Evolutionary conservation across 2,888 invertebrate species (phyloP), one percentile per base, ranked within the genome.

Genomic region (Leptopilina myrica): DNA sequence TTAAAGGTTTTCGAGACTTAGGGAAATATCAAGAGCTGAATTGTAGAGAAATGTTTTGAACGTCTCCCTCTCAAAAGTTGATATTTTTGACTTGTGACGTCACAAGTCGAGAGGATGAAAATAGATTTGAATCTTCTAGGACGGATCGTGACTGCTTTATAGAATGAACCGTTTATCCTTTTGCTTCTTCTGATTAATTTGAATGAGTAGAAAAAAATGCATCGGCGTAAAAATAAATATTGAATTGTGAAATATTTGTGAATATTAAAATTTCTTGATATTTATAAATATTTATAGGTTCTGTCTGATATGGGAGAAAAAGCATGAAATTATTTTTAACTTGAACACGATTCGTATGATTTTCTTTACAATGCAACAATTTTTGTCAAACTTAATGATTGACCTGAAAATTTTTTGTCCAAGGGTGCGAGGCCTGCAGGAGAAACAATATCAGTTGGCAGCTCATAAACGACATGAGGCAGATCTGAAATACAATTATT

Each of bases 11-110:
- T 89, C 85, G 85, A 83, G 86, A 89, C 84, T 88, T 86, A 78
- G 88, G 87, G 88, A 90, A 90, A 89, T 87, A 87, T 89, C 84
- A 85, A 87, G 87, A 88, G 87, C 88, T 88, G 89, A 87, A 87
- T 85, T 84, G 83, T 82, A 83, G 84, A 81, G 77, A 80, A 76
- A 81, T 79, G 82, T 80, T 82, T 81, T 81, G 78, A 67, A 69
- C 62, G 73, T 56, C 82, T 80, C 80, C 53, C 81, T 65, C 78
- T 83, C 83, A 80, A 82, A 85, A 82, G 83, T 76, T 76, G 84
- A 87, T 91, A 91, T 91, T 91, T 91, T 89, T 83, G 91, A 87
- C 86, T 80, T 80, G 86, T 89, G 90, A 91, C 91, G 91, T 91
- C 91, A 91, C 86, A 78, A 85, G 84, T 84, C 86, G 84, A 78